Evolutionary conservation across 2,113 vertebrate species (phyloP).

Genomic region (Pteruthius melanotis): DNA sequence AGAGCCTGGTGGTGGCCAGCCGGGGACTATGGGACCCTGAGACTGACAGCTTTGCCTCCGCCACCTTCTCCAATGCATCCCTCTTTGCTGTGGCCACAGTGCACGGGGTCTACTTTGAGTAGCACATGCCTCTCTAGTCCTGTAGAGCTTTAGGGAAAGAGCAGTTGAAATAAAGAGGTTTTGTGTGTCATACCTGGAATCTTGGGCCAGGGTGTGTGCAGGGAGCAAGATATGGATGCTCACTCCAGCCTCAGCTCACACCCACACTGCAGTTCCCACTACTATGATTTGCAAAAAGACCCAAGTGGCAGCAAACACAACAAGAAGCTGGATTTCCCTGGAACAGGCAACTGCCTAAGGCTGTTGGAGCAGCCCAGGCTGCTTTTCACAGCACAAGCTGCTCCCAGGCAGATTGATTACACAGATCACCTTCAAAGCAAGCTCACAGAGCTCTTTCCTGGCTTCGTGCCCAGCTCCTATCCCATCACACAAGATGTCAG

Average conservation of each 20-base stretch:
- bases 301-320: background rate
- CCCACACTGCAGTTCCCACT: background rate
- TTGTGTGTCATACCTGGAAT: background rate
- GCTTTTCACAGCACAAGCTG: background rate
- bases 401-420: conserved; percentile 18
- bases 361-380: background rate
- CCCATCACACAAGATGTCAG: background rate
- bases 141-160: background rate
- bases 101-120: conserved; percentile 77
- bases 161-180: conserved; percentile 55
- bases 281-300: background rate
- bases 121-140: background rate
- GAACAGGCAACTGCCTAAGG: background rate
- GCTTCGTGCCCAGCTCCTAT: background rate
- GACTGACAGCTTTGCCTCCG: conserved; percentile 66
- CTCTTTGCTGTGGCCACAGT: conserved; percentile 77
- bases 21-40: conserved; percentile 68
- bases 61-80: conserved; percentile 70
- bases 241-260: background rate
- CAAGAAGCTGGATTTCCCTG: background rate
- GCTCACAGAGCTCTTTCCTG: background rate
- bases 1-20: conserved; percentile 72
- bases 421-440: conserved; percentile 32
- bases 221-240: background rate
- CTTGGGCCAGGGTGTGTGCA: background rate